A percentile compares a stretch with the other conserved stretches of the same genome.
These are phyloP conservation scores for Zapornia atra DNA, from an alignment of 2,113 vertebrate genomes.

Conservation along the genomic window DNA sequence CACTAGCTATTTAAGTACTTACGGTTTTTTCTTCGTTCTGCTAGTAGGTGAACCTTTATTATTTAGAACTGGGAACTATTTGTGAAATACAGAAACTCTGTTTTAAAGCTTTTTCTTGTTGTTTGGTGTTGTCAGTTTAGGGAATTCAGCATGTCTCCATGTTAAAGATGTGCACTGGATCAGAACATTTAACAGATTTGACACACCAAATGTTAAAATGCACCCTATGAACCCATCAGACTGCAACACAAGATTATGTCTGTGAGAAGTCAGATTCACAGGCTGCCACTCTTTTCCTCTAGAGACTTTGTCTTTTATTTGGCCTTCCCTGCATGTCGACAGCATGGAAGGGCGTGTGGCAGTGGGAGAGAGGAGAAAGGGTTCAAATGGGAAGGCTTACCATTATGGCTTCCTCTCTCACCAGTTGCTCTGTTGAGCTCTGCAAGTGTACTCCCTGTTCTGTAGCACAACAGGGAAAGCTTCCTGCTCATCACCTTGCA, in stretches of 20 bases:
- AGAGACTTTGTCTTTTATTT: background rate
- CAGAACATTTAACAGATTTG: background rate
- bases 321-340: background rate
- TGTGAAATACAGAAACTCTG: background rate
- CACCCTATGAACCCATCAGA: background rate
- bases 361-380: background rate
- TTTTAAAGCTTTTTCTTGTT: background rate
- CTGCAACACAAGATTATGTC: background rate
- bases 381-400: background rate
- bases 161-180: background rate
- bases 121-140: background rate
- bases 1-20: background rate
- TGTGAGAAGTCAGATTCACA: background rate
- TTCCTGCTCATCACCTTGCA: background rate
- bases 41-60: background rate
- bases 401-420: background rate
- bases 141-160: background rate
- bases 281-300: background rate
- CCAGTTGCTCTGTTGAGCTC: accelerated
- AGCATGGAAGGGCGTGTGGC: background rate
- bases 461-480: accelerated
- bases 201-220: background rate
- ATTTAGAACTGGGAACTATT: background rate
- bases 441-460: background rate
- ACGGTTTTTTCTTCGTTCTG: background rate